phyloP scores from a whole-genome alignment of 2,797 vertebrate genomes.

The Rhinophrynus dorsalis region DNA sequence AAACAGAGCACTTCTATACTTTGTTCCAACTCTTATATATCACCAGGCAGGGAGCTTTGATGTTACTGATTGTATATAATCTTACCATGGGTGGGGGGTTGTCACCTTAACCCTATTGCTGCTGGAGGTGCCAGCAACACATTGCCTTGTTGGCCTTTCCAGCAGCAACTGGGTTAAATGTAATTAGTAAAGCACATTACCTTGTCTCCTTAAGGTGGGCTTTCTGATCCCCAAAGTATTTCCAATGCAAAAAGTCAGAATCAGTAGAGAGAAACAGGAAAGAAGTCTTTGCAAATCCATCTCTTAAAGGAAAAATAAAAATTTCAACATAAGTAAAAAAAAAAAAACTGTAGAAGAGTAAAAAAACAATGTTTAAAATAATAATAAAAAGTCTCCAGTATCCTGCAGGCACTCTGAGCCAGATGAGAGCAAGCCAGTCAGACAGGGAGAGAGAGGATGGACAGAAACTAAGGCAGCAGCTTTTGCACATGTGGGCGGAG shows the following conservation, averaged over 20 bases:
- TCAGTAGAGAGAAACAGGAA: conserved; percentile 48
- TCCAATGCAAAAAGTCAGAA: conserved; percentile 55
- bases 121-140: too few relatives aligned
- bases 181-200: too few relatives aligned
- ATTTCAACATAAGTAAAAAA: neutral
- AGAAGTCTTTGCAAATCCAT: conserved; percentile 68
- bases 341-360: neutral
- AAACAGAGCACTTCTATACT: neutral
- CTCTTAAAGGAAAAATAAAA: conserved; percentile 29
- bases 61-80: too few relatives aligned
- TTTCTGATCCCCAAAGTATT: conserved; percentile 40
- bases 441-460: conserved; percentile 33
- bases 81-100: too few relatives aligned
- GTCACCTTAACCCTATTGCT: too few relatives aligned
- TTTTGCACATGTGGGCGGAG: conserved; percentile 20
- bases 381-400: neutral
- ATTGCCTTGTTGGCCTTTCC: too few relatives aligned
- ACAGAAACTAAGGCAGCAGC: conserved; percentile 27
- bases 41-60: too few relatives aligned
- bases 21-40: neutral
- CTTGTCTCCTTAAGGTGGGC: conserved; percentile 60
- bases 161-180: too few relatives aligned
- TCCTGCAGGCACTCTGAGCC: neutral
- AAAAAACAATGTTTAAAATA: neutral
- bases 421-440: conserved; percentile 15